Conservation (phyloP, 2,113 vertebrate genomes). For the Ploceus nigricollis region DNA sequence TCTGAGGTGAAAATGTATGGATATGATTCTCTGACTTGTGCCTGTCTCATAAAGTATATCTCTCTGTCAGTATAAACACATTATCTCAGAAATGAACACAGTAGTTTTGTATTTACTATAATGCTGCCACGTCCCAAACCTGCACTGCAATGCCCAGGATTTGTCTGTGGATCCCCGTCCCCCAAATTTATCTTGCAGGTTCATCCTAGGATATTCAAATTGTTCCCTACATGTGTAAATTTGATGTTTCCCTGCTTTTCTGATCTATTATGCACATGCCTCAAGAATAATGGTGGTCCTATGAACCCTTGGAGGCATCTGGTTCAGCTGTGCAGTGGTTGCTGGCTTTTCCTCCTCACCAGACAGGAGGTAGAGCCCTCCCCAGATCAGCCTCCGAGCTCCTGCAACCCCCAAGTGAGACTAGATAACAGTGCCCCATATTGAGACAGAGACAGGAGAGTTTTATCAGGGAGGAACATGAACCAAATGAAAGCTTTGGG, state of each 20-base stretch:
- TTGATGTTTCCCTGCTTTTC: not conserved
- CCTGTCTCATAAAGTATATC: not conserved
- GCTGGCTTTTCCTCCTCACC: not conserved
- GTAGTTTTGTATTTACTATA: not conserved
- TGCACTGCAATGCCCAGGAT: not conserved
- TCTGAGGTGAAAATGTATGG: not conserved
- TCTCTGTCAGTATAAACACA: not conserved
- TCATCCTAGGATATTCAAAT: not conserved
- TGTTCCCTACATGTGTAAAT: not conserved
- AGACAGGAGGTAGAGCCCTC: not conserved
- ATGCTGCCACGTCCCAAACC: not conserved
- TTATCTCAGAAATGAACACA: not conserved
- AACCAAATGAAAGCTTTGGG: constrained; percentile 41
- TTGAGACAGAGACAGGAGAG: constrained; percentile 11
- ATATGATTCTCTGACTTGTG: not conserved
- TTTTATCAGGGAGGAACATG: constrained; percentile 58
- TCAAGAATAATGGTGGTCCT: not conserved
- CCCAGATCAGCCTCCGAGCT: not conserved
- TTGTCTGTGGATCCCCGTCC: not conserved
- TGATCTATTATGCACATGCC: not conserved
- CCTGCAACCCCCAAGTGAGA: constrained; percentile 33
- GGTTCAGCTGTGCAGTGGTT: not conserved
- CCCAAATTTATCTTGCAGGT: not conserved
- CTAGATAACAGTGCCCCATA: constrained; percentile 47
- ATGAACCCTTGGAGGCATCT: not conserved